A percentile compares a stretch with the other conserved stretches of the same genome.
phyloP scores from a whole-genome alignment of 2,888 invertebrate genomes.

The Patella caerulea region DNA sequence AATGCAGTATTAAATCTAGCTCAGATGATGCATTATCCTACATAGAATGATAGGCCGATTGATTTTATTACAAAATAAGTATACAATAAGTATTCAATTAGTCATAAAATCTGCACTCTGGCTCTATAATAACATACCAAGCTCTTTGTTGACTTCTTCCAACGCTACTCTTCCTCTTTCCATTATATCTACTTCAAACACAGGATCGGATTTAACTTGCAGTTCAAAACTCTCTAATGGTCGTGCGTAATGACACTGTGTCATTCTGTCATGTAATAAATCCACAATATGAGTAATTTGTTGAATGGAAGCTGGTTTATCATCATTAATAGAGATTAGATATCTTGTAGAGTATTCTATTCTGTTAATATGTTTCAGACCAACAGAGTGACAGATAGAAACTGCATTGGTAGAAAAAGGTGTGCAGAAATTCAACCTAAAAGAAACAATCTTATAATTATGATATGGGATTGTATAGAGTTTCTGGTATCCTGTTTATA shows the following conservation, averaged over 20 bases:
- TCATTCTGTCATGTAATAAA: conserved; percentile 89
- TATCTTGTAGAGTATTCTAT: conserved; percentile 81
- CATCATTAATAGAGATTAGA: conserved; percentile 69
- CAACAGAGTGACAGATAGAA: conserved; percentile 90
- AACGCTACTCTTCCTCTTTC: conserved; percentile 84
- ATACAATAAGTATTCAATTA: too few relatives aligned
- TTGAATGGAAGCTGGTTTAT: conserved; percentile 34
- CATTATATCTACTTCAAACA: conserved; percentile 88
- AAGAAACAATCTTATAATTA: conserved; percentile 32
- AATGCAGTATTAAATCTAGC: too few relatives aligned
- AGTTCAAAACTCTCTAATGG: conserved; percentile 76
- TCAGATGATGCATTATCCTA: too few relatives aligned
- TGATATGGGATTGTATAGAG: too few relatives aligned
- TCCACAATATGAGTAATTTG: conserved; percentile 55
- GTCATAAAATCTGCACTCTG: too few relatives aligned
- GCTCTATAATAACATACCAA: conserved; percentile 74
- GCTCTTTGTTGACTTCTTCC: conserved; percentile 83
- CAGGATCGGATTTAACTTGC: conserved; percentile 77
- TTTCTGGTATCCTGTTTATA: too few relatives aligned
- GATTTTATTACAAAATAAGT: too few relatives aligned
- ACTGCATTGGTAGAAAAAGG: conserved; percentile 96
- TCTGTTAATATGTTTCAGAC: conserved; percentile 81
- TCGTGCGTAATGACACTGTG: conserved; percentile 85
- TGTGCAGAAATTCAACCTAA: conserved; percentile 84
- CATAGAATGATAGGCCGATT: too few relatives aligned